Evolutionary conservation across 2,888 invertebrate species (phyloP).

Genomic region (Nomada goodeniana): DNA sequence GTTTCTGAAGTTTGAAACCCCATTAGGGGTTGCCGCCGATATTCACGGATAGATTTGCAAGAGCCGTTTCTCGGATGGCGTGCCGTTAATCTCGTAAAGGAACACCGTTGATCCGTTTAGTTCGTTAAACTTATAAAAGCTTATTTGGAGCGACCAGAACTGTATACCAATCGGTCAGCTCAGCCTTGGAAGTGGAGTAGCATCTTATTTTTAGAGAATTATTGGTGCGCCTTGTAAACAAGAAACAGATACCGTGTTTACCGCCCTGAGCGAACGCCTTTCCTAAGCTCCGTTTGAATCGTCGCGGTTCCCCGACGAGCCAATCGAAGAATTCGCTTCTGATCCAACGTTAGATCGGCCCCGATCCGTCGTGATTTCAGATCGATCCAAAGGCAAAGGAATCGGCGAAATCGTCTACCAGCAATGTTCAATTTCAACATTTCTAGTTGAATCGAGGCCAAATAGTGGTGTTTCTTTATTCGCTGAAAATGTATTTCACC

Average conservation of each 20-base stretch:
- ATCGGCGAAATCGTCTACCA: no score
- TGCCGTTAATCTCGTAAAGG: slow-evolving; percentile 12
- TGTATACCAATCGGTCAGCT: slow-evolving; percentile 17
- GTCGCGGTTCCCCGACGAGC: not conserved
- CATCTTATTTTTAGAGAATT: slow-evolving; percentile 48
- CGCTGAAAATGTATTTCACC: no score
- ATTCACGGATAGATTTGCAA: slow-evolving; percentile 37
- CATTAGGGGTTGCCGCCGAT: slow-evolving; percentile 6
- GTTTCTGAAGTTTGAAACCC: not conserved
- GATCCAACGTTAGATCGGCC: no score
- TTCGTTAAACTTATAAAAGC: slow-evolving; percentile 23
- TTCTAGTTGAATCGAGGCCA: no score
- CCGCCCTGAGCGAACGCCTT: not conserved
- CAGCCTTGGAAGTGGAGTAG: slow-evolving; percentile 34
- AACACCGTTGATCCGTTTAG: slow-evolving; percentile 17
- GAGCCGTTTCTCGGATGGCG: slow-evolving; percentile 40
- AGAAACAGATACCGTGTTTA: slow-evolving; percentile 41
- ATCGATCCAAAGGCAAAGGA: no score
- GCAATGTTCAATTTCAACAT: no score
- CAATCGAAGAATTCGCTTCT: not conserved
- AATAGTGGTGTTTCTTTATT: no score
- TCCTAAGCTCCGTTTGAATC: not conserved
- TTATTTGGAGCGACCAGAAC: slow-evolving; percentile 8
- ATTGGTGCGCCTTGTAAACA: slow-evolving; percentile 47
- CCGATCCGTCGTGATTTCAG: no score